Evolutionary conservation across 2,113 vertebrate genomes (phyloP).

Genomic region (Ceratotherium simum): DNA sequence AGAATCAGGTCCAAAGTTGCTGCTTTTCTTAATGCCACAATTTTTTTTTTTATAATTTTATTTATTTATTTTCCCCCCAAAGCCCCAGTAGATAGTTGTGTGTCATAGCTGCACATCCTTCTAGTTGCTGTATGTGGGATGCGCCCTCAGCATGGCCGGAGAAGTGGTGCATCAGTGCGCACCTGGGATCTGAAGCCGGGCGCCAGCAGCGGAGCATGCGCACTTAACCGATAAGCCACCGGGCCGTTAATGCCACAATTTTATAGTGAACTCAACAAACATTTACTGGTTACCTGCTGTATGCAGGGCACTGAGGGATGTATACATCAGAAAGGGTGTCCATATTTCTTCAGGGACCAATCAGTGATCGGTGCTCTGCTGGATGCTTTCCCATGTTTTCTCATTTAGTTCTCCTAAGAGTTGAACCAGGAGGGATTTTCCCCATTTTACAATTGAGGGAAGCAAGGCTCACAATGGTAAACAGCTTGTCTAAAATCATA

Average conservation of each 20-base stretch:
- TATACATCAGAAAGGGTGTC: accelerated
- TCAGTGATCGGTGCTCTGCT: not conserved
- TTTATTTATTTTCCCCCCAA: too few species aligned
- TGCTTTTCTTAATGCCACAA: not conserved
- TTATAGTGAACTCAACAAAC: not conserved
- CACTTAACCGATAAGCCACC: too few species aligned
- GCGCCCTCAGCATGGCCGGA: too few species aligned
- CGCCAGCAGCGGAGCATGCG: too few species aligned
- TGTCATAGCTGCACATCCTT: too few species aligned
- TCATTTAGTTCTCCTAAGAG: not conserved
- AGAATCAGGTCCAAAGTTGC: not conserved
- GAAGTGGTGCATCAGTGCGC: too few species aligned
- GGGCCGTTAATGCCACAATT: not conserved
- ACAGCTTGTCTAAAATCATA: not conserved
- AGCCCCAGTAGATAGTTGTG: too few species aligned
- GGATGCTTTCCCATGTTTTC: not conserved
- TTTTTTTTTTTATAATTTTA: not conserved
- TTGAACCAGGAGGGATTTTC: not conserved
- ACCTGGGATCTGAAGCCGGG: too few species aligned
- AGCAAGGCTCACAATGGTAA: not conserved
- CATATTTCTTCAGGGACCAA: not conserved
- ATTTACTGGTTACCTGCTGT: too few species aligned
- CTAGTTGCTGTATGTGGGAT: too few species aligned
- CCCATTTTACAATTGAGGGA: not conserved
- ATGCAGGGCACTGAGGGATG: accelerated